phyloP scores from a whole-genome alignment of 1,140 invertebrate genomes.

The Platorchestia sp. region DNA sequence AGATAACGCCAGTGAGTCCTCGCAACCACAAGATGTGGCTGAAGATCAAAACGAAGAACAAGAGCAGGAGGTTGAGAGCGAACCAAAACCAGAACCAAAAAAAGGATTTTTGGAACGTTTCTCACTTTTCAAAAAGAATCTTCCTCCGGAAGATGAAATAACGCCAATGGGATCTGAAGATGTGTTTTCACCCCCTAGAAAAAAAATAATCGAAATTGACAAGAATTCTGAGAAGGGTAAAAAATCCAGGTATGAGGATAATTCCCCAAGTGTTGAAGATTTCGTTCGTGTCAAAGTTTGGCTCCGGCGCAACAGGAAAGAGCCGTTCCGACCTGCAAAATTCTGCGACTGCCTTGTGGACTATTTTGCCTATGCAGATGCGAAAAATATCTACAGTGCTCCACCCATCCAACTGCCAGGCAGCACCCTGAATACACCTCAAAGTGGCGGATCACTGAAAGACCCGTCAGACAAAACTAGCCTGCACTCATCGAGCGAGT shows the following conservation, averaged over 20 bases:
- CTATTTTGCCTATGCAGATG: slow-evolving; percentile 40
- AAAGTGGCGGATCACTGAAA: background rate
- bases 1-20: background rate
- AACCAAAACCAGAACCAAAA: background rate
- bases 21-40: background rate
- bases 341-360: slow-evolving; percentile 52
- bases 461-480: background rate
- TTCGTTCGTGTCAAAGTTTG: slow-evolving; percentile 21
- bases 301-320: slow-evolving; percentile 43
- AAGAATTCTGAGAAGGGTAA: background rate
- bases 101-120: slow-evolving; percentile 32
- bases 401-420: background rate
- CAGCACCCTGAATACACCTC: background rate
- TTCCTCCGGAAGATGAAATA: background rate
- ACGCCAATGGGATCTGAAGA: slow-evolving; percentile 25
- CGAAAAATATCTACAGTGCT: slow-evolving; percentile 36
- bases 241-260: background rate
- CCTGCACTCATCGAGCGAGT: slow-evolving; percentile 1
- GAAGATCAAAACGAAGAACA: background rate
- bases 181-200: slow-evolving; percentile 7
- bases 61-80: background rate
- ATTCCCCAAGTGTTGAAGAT: background rate
- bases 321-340: slow-evolving; percentile 43
- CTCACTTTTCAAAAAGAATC: background rate
- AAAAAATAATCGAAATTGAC: background rate